phyloP scores from a whole-genome alignment of 2,797 vertebrate genomes.

The Sciurus carolinensis region DNA sequence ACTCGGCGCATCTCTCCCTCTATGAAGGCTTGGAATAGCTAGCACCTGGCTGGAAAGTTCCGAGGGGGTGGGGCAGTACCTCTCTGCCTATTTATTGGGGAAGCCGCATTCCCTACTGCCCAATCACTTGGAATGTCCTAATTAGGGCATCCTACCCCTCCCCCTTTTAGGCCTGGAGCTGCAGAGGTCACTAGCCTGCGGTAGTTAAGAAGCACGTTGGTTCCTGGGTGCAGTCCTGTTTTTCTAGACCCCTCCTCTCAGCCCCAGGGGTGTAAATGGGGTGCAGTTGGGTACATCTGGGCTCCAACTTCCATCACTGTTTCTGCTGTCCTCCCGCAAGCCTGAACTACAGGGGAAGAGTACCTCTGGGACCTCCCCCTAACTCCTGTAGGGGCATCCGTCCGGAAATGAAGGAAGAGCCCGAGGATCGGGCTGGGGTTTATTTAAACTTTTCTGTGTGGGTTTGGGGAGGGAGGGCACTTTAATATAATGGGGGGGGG shows the following conservation, averaged over 20 bases:
- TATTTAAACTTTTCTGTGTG: constrained; percentile 84
- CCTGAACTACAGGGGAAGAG: background rate
- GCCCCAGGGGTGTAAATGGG: background rate
- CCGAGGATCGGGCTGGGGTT: constrained; percentile 69
- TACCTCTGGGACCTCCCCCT: background rate
- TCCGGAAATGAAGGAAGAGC: constrained; percentile 85
- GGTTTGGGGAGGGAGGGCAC: constrained; percentile 62
- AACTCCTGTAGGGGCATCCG: background rate
- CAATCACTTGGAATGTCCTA: constrained; percentile 43
- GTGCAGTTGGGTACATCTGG: constrained; percentile 4
- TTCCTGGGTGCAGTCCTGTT: constrained; percentile 23
- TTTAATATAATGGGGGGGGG: constrained; percentile 63
- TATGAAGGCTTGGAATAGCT: background rate
- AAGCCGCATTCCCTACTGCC: constrained; percentile 42
- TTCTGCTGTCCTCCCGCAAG: background rate
- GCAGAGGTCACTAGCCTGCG: background rate
- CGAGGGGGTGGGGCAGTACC: constrained; percentile 22
- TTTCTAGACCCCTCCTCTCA: background rate
- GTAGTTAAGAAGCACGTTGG: background rate
- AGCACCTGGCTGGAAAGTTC: background rate
- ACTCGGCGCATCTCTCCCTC: background rate
- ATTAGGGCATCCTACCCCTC: background rate
- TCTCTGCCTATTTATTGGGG: constrained; percentile 82
- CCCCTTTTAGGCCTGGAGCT: background rate
- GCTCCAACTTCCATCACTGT: background rate